These are phyloP conservation scores for Oscheius sp. DNA, from an alignment of 2,888 invertebrate genomes.

Conservation along the genomic window DNA sequence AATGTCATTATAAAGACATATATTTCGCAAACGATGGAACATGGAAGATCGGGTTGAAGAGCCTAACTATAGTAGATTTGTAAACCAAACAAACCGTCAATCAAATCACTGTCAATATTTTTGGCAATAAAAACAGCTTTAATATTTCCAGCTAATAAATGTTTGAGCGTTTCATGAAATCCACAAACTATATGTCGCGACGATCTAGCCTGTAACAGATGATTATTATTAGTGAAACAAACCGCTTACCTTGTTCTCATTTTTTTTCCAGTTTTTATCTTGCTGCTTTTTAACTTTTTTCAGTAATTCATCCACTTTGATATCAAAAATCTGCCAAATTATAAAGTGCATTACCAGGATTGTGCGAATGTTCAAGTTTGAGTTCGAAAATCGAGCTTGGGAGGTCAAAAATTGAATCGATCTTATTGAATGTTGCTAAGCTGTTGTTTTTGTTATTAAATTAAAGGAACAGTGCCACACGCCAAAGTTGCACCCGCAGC, in stretches of 20 bases:
- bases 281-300: slow-evolving; percentile 31
- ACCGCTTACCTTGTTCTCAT: slow-evolving; percentile 24
- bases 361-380: too few relatives aligned
- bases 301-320: slow-evolving; percentile 22
- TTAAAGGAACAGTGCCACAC: too few relatives aligned
- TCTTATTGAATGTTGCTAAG: too few relatives aligned
- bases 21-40: too few relatives aligned
- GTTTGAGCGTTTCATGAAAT: slow-evolving; percentile 43
- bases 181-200: slow-evolving; percentile 40
- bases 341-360: neutral
- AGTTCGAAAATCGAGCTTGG: too few relatives aligned
- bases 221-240: neutral
- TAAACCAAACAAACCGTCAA: slow-evolving; percentile 29
- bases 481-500: too few relatives aligned
- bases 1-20: slow-evolving; percentile 14
- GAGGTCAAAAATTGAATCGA: too few relatives aligned
- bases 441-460: too few relatives aligned
- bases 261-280: slow-evolving; percentile 22
- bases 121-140: slow-evolving; percentile 36
- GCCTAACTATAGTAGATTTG: too few relatives aligned
- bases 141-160: slow-evolving; percentile 25
- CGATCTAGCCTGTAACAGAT: slow-evolving; percentile 28
- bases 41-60: too few relatives aligned
- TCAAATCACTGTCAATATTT: slow-evolving; percentile 39
- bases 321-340: slow-evolving; percentile 3